A percentile compares a stretch with the other conserved stretches of the same genome.
Conservation (phyloP, 2,797 vertebrate species). For the Lepilemur septentrionalis region DNA sequence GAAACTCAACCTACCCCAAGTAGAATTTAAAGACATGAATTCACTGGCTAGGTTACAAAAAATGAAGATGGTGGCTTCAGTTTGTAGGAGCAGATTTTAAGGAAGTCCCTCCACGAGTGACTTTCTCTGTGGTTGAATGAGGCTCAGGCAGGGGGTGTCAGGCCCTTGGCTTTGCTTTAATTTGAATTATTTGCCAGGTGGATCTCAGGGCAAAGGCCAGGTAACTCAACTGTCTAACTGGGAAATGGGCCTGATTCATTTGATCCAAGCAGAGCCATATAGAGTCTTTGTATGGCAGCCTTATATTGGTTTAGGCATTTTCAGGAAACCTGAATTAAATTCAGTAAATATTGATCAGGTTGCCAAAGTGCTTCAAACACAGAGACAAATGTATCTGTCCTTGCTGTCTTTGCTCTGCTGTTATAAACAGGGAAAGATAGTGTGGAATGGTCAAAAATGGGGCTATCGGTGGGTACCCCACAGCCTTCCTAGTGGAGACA, state of each 20-base stretch:
- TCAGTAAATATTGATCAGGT: neutral
- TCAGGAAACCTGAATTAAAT: neutral
- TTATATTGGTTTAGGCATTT: neutral
- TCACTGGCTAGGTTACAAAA: neutral
- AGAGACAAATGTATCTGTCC: neutral
- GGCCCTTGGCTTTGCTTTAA: neutral
- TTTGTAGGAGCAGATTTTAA: neutral
- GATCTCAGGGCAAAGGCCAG: neutral
- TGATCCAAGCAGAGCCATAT: neutral
- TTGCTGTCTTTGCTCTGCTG: neutral
- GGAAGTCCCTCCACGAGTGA: neutral
- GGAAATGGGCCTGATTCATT: neutral
- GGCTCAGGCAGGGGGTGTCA: neutral
- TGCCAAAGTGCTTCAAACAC: neutral
- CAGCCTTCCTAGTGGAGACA: neutral
- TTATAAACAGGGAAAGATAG: neutral
- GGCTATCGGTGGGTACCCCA: accelerated
- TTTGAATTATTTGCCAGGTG: neutral
- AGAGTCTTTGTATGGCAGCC: neutral
- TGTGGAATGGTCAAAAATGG: neutral
- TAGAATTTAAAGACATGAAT: neutral
- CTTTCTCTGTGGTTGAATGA: neutral
- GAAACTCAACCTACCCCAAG: neutral
- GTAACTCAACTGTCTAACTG: too few species aligned
- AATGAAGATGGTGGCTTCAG: neutral